Conservation (phyloP, 2,888 invertebrate genomes). For the Megalurothrips usitatus region DNA sequence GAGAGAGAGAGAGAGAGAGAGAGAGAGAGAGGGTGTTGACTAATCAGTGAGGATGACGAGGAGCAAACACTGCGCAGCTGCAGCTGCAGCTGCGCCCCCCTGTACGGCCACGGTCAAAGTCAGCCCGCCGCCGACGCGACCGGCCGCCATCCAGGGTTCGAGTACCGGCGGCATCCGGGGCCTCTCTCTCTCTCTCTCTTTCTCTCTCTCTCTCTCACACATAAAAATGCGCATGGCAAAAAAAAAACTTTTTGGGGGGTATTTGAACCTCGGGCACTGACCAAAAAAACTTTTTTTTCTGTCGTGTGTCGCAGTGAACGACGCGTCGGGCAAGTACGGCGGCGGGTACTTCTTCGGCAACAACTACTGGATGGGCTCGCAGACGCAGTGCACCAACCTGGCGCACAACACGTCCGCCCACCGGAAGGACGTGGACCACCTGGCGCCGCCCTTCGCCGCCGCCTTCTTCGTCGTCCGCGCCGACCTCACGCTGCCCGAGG, state of each 20-base stretch:
- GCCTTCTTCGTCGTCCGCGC: slow-evolving; percentile 1
- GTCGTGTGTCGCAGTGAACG: slow-evolving; percentile 52
- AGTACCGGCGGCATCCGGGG: no score
- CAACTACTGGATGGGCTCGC: slow-evolving; percentile 53
- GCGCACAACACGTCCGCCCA: slow-evolving; percentile 15
- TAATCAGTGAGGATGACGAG: no score
- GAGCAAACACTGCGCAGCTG: no score
- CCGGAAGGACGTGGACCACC: slow-evolving; percentile 1
- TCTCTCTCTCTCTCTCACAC: neutral
- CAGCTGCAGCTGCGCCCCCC: no score
- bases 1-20: no score
- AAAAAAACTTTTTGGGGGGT: no score
- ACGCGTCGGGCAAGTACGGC: slow-evolving; percentile 69
- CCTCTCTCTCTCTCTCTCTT: no score
- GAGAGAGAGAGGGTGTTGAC: no score
- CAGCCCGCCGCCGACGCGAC: no score
- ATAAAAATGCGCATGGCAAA: neutral
- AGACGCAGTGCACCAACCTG: slow-evolving; percentile 30
- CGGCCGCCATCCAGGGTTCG: no score
- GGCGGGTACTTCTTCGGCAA: slow-evolving; percentile 76
- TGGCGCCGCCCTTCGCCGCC: neutral
- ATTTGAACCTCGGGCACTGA: no score
- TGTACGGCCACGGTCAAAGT: no score
- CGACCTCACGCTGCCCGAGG: neutral
- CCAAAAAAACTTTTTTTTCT: neutral